These are phyloP conservation scores for Drosophila ogumai DNA, from an alignment of 1,140 invertebrate species.

Conservation along the genomic window DNA sequence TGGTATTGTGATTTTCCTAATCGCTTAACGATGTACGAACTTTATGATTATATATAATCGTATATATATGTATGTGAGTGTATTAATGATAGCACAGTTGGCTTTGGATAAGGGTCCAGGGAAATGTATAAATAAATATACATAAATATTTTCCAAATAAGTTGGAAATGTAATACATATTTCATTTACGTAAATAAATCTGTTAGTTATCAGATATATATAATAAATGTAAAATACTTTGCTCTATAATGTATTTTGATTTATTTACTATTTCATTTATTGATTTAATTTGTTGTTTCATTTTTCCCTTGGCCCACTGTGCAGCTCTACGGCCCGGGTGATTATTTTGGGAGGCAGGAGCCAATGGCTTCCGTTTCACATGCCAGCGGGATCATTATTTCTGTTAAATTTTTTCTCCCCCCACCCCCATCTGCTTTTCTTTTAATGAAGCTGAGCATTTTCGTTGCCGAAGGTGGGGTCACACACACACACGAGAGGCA, in stretches of 20 bases:
- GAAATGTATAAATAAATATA: not conserved
- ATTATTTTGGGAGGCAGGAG: conserved; percentile 33
- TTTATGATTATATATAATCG: conserved; percentile 37
- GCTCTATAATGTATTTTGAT: not conserved
- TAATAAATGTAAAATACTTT: too few species aligned
- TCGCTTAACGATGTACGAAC: conserved; percentile 29
- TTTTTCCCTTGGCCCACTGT: conserved; percentile 17
- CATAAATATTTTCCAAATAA: not conserved
- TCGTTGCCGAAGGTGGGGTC: not conserved
- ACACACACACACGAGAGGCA: conserved; percentile 7
- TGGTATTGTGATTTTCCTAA: conserved; percentile 21
- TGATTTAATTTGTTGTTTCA: not conserved
- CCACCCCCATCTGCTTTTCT: conserved; percentile 20
- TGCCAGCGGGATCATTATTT: conserved; percentile 46
- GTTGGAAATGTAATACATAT: not conserved
- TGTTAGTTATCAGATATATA: too few species aligned
- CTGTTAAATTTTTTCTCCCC: conserved; percentile 10
- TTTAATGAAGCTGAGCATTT: too few species aligned
- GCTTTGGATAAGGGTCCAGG: not conserved
- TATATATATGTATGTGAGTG: not conserved
- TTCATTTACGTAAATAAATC: not conserved
- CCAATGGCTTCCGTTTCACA: conserved; percentile 43
- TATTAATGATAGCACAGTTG: conserved; percentile 25
- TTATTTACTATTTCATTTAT: not conserved
- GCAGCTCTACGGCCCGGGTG: conserved; percentile 2